phyloP scores from a whole-genome alignment of 2,888 invertebrate species.

The Oxystoma pomonae region DNA sequence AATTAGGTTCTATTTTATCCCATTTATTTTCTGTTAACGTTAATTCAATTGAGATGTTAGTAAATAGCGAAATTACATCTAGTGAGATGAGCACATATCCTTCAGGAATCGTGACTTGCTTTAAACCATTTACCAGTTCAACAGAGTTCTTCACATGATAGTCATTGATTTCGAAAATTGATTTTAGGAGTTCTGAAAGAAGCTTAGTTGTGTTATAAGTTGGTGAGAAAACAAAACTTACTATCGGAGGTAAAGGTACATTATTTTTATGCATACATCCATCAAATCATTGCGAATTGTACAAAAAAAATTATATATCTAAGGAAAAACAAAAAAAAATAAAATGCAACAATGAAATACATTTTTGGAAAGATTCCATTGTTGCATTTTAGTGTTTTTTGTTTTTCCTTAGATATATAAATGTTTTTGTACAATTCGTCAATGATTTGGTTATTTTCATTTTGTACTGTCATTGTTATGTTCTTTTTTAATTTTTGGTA shows the following conservation, averaged over 20 bases:
- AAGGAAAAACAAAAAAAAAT: too few species aligned
- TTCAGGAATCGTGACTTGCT: background rate
- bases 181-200: background rate
- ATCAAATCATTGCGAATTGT: background rate
- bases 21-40: too few species aligned
- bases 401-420: background rate
- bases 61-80: background rate
- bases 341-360: too few species aligned
- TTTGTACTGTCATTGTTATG: background rate
- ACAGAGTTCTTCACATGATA: background rate
- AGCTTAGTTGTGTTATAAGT: background rate
- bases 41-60: background rate
- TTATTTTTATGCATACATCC: background rate
- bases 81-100: background rate
- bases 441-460: background rate
- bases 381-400: conserved; percentile 3
- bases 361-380: background rate
- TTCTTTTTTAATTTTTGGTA: background rate
- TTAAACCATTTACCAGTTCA: background rate
- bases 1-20: too few species aligned
- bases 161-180: background rate
- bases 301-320: too few species aligned
- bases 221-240: background rate
- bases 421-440: conserved; percentile 9
- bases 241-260: background rate